Evolutionary conservation across 2,797 vertebrate species (phyloP).

Genomic region (Paratrypauchen microcephalus): DNA sequence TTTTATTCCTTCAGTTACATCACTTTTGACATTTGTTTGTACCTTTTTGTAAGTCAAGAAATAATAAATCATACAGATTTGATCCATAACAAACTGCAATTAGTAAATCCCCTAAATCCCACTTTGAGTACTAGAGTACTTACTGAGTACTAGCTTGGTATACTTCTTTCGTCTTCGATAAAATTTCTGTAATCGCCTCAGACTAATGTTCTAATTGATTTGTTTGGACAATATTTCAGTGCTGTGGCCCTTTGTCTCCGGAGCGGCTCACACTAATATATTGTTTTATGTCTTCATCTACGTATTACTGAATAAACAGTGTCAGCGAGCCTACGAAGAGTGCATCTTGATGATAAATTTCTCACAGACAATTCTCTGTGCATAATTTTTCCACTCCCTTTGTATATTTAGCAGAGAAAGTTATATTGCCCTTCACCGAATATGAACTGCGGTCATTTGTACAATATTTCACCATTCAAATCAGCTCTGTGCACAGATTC

Average conservation of each 20-base stretch:
- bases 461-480: slow-evolving; percentile 62
- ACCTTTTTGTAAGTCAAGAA: no score
- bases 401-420: slow-evolving; percentile 44
- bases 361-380: slow-evolving; percentile 35
- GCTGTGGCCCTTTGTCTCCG: slow-evolving; percentile 38
- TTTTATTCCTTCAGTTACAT: no score
- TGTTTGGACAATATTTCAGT: slow-evolving; percentile 31
- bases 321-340: slow-evolving; percentile 33
- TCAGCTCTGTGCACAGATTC: slow-evolving; percentile 43
- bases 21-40: no score
- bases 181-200: neutral
- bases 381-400: slow-evolving; percentile 48
- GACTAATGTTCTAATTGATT: neutral
- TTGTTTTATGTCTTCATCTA: slow-evolving; percentile 53
- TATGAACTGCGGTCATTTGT: slow-evolving; percentile 55
- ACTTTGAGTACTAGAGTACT: no score
- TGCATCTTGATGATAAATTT: slow-evolving; percentile 34
- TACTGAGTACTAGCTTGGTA: no score
- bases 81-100: no score
- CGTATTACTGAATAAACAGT: slow-evolving; percentile 57
- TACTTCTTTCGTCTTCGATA: neutral
- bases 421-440: slow-evolving; percentile 47
- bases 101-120: no score
- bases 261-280: slow-evolving; percentile 38
- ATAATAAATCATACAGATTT: no score